Evolutionary conservation across 2,113 vertebrate species (phyloP).

Genomic region (Ailuropoda melanoleuca): DNA sequence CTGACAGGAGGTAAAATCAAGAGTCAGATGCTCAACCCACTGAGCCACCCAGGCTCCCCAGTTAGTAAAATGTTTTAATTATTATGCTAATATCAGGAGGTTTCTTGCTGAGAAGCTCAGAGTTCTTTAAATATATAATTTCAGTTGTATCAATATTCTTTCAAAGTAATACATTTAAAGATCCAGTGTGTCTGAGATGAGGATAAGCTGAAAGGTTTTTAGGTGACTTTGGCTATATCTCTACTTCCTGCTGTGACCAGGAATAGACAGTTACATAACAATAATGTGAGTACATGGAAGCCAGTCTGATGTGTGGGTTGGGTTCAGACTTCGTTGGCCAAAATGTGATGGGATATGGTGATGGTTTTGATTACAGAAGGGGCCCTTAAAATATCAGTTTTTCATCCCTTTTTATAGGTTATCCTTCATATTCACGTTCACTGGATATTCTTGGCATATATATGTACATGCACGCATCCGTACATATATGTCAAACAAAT

Average conservation of each 20-base stretch:
- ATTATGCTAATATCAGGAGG: not conserved
- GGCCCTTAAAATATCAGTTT: not conserved
- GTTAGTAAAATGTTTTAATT: slow-evolving; percentile 29
- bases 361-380: not conserved
- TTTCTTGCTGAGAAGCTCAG: slow-evolving; percentile 35
- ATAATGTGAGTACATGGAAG: not conserved
- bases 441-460: not conserved
- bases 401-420: not conserved
- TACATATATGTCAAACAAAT: not conserved
- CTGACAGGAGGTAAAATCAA: not conserved
- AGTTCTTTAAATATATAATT: slow-evolving; percentile 50
- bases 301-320: not conserved
- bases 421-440: not conserved
- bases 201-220: not conserved
- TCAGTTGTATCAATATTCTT: not conserved
- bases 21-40: not conserved
- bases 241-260: not conserved
- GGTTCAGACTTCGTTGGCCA: not conserved
- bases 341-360: not conserved
- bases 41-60: not conserved
- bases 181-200: not conserved
- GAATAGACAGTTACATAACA: not conserved
- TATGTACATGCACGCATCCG: not conserved
- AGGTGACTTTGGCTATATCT: not conserved
- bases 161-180: slow-evolving; percentile 26